Evolutionary conservation across 1,140 invertebrate genomes (phyloP).

Genomic region (Amyelois transitella): DNA sequence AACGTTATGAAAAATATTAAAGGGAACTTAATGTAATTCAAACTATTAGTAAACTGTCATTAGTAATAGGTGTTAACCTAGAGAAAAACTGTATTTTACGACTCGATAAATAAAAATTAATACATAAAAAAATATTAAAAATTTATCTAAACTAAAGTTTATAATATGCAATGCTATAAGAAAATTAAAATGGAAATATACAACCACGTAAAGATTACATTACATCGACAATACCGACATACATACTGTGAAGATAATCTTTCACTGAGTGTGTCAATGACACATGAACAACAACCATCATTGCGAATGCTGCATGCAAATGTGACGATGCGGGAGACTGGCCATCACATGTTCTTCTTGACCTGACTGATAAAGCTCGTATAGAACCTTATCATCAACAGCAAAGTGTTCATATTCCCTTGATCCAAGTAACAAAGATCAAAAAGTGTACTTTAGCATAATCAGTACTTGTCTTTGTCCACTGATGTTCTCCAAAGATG

Average conservation of each 20-base stretch:
- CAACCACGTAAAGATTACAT: too few species aligned
- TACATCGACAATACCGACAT: too few species aligned
- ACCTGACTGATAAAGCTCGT: conserved; percentile 8
- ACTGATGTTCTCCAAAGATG: conserved; percentile 28
- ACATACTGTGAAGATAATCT: not conserved
- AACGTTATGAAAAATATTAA: too few species aligned
- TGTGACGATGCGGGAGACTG: conserved; percentile 21
- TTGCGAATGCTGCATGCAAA: conserved; percentile 16
- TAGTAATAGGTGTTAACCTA: too few species aligned
- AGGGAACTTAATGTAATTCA: too few species aligned
- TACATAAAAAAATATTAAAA: too few species aligned
- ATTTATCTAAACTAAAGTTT: too few species aligned
- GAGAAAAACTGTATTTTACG: too few species aligned
- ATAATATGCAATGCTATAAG: too few species aligned
- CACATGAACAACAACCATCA: conserved; percentile 12
- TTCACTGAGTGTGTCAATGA: conserved; percentile 19
- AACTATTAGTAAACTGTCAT: too few species aligned
- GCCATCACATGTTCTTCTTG: conserved; percentile 14
- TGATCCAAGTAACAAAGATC: conserved; percentile 5
- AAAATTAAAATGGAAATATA: too few species aligned
- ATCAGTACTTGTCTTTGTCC: conserved; percentile 37
- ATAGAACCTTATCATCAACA: conserved; percentile 8
- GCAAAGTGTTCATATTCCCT: conserved; percentile 17
- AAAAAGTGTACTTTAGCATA: conserved; percentile 22
- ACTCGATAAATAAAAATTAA: too few species aligned